These are phyloP conservation scores for Lacanobia oleracea DNA, from an alignment of 2,888 invertebrate genomes.

Conservation along the genomic window DNA sequence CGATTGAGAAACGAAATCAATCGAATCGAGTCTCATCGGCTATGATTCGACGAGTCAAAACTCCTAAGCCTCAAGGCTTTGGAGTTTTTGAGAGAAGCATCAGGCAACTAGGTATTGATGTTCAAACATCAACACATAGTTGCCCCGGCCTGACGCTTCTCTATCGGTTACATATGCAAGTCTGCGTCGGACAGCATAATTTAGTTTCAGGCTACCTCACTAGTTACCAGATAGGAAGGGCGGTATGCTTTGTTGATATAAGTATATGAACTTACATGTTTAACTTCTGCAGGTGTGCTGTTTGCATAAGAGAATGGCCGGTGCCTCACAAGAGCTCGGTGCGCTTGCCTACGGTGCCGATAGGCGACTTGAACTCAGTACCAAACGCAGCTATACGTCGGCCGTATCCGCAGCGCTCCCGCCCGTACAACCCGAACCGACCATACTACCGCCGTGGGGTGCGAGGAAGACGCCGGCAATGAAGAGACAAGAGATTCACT, in stretches of 20 bases:
- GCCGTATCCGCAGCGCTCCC: conserved; percentile 39
- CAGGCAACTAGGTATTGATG: no score
- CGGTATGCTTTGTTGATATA: not conserved
- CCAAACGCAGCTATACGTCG: conserved; percentile 75
- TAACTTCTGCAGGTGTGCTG: conserved; percentile 79
- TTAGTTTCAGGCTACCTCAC: not conserved
- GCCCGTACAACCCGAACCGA: conserved; percentile 43
- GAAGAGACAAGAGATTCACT: conserved; percentile 59
- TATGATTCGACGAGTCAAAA: no score
- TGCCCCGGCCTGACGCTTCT: no score
- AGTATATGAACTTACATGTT: not conserved
- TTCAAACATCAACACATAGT: no score
- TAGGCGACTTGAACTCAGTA: conserved; percentile 78
- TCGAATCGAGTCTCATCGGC: no score
- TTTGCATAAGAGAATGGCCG: conserved; percentile 83
- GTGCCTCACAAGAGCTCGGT: conserved; percentile 63
- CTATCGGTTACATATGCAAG: no score
- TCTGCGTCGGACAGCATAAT: no score
- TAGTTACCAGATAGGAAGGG: not conserved
- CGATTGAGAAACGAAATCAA: no score
- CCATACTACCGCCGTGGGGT: conserved; percentile 63
- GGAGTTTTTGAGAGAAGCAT: no score
- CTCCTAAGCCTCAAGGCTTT: no score
- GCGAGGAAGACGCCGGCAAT: conserved; percentile 76
- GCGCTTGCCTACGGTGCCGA: conserved; percentile 51